These are phyloP conservation scores for Dysdera silvatica DNA, from an alignment of 1,140 invertebrate species.

Conservation along the genomic window DNA sequence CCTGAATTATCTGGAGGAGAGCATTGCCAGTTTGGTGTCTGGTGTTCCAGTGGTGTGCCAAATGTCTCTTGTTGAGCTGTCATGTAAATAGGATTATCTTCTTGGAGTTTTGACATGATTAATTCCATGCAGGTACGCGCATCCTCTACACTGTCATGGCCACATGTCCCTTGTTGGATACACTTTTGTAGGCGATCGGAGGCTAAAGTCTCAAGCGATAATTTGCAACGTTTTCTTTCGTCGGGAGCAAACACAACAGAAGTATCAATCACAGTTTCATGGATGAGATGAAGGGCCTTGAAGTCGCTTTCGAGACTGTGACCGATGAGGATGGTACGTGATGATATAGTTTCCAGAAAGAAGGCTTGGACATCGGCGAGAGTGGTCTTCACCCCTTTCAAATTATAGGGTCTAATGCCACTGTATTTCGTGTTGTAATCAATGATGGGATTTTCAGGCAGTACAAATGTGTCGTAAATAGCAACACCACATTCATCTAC, in stretches of 20 bases:
- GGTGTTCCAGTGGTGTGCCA: no score
- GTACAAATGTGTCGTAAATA: slow-evolving; percentile 72
- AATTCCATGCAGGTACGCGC: slow-evolving; percentile 12
- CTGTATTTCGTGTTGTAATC: slow-evolving; percentile 86
- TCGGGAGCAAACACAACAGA: slow-evolving; percentile 92
- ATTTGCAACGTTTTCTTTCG: slow-evolving; percentile 80
- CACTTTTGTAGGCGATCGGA: slow-evolving; percentile 82
- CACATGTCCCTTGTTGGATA: slow-evolving; percentile 70
- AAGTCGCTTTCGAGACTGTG: slow-evolving; percentile 96
- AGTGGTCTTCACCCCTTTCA: slow-evolving; percentile 58
- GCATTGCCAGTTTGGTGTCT: no score
- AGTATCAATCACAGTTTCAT: slow-evolving; percentile 85
- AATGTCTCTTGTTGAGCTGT: no score
- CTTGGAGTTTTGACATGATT: no score
- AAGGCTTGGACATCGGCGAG: slow-evolving; percentile 80
- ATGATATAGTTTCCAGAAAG: slow-evolving; percentile 75
- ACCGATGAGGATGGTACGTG: slow-evolving; percentile 86
- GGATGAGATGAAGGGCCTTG: slow-evolving; percentile 82
- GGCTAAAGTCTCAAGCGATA: slow-evolving; percentile 76
- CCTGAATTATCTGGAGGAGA: no score
- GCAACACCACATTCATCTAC: slow-evolving; percentile 71
- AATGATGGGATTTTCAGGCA: slow-evolving; percentile 66
- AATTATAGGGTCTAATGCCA: slow-evolving; percentile 71
- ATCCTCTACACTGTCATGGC: slow-evolving; percentile 18
- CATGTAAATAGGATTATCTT: no score